Evolutionary conservation across 2,888 invertebrate species (phyloP).

Genomic region (Amitus sp.): DNA sequence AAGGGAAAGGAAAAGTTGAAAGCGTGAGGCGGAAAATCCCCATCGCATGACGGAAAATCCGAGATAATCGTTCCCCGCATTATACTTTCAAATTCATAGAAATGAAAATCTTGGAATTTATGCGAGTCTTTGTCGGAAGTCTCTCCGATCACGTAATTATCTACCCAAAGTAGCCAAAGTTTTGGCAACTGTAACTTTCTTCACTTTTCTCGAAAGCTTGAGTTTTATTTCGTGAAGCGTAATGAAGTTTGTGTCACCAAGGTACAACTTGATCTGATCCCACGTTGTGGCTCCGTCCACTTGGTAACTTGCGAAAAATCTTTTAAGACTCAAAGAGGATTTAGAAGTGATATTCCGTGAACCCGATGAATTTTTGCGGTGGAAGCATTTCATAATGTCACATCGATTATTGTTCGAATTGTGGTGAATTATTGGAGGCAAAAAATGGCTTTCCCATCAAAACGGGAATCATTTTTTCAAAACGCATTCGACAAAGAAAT

Average conservation of each 20-base stretch:
- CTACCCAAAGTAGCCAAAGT: slow-evolving; percentile 5
- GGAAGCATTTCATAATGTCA: no score
- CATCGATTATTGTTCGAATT: no score
- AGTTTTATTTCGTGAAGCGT: neutral
- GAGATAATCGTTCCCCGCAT: slow-evolving; percentile 34
- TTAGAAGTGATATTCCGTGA: no score
- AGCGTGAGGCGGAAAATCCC: slow-evolving; percentile 4
- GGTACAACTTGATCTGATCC: neutral
- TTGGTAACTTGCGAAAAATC: neutral
- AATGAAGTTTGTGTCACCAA: neutral
- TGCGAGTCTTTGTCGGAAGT: neutral
- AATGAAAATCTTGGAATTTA: slow-evolving; percentile 22
- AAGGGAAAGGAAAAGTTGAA: neutral
- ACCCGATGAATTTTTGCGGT: no score
- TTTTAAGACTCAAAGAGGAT: no score
- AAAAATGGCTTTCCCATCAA: no score
- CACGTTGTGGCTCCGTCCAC: neutral
- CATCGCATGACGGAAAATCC: slow-evolving; percentile 25
- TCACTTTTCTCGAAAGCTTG: neutral
- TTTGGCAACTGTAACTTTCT: neutral
- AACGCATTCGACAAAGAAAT: no score
- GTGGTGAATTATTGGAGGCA: no score
- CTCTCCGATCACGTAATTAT: slow-evolving; percentile 8
- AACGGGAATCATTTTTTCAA: no score
- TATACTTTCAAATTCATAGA: slow-evolving; percentile 35